Conservation (phyloP, 2,888 invertebrate species). For the Nemapogon koenigi region DNA sequence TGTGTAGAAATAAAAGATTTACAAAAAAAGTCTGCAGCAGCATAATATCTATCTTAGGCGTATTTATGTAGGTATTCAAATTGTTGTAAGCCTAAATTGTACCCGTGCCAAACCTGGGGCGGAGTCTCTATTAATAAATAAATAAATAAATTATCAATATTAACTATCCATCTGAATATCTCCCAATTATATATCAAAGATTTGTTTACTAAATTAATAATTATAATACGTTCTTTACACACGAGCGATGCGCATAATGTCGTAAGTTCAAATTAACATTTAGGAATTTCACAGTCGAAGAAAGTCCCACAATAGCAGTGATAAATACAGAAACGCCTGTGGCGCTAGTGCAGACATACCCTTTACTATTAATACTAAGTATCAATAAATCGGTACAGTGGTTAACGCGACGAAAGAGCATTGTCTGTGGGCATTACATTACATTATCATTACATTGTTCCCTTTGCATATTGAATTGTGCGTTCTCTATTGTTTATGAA, state of each 20-base stretch:
- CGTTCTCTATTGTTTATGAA: slow-evolving; percentile 52
- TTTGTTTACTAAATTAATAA: too few relatives aligned
- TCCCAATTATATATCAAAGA: too few relatives aligned
- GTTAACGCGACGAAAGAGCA: slow-evolving; percentile 58
- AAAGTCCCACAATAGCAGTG: slow-evolving; percentile 40
- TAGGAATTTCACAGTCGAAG: slow-evolving; percentile 3
- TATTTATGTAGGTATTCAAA: too few relatives aligned
- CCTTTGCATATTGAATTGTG: slow-evolving; percentile 60
- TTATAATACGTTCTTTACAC: too few relatives aligned
- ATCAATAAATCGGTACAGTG: slow-evolving; percentile 58
- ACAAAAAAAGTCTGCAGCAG: too few relatives aligned
- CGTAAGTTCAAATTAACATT: slow-evolving; percentile 4
- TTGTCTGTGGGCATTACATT: slow-evolving; percentile 36
- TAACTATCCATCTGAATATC: too few relatives aligned
- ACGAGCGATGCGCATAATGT: slow-evolving; percentile 4
- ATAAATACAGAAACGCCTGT: slow-evolving; percentile 46
- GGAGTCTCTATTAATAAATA: too few relatives aligned
- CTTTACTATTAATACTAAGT: slow-evolving; percentile 20
- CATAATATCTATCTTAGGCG: too few relatives aligned
- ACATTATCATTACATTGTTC: slow-evolving; percentile 58
- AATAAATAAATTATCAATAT: too few relatives aligned
- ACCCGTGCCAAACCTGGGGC: too few relatives aligned
- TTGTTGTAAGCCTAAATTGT: too few relatives aligned
- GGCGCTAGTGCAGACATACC: slow-evolving; percentile 34
- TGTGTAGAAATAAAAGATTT: too few relatives aligned